These are phyloP conservation scores for Prunella strophiata DNA, from an alignment of 2,797 vertebrate genomes.

Conservation along the genomic window DNA sequence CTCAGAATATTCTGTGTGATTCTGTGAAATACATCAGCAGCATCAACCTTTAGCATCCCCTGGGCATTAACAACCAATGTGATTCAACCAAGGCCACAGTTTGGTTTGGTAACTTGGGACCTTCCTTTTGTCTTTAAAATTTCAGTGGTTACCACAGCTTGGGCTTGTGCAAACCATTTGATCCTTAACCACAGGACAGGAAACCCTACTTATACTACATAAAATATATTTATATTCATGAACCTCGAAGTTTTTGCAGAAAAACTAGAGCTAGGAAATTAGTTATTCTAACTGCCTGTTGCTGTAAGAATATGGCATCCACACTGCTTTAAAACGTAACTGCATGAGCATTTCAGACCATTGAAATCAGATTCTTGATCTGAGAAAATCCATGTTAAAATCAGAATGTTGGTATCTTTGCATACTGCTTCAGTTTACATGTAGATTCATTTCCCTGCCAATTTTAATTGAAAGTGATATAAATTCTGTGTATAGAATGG, in stretches of 20 bases:
- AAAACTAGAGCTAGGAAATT: not conserved
- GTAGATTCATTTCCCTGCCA: not conserved
- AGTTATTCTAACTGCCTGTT: not conserved
- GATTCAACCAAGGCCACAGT: not conserved
- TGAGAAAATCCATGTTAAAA: not conserved
- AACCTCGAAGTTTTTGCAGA: not conserved
- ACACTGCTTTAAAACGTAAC: not conserved
- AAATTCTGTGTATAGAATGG: not conserved
- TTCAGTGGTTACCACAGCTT: not conserved
- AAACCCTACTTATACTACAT: not conserved
- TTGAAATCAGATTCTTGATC: not conserved
- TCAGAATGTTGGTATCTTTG: not conserved
- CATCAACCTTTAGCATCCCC: not conserved
- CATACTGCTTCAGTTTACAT: not conserved
- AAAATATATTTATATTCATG: not conserved
- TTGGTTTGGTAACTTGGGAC: not conserved
- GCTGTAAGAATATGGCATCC: not conserved
- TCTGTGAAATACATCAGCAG: not conserved
- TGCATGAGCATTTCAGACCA: not conserved
- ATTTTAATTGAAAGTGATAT: not conserved
- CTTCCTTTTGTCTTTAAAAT: not conserved
- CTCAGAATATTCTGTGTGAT: not conserved
- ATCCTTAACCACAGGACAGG: not conserved
- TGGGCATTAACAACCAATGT: not conserved
- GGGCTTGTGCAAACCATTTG: not conserved